Percentiles rank a stretch among this genome's conserved stretches.
phyloP scores from a whole-genome alignment of 1,140 invertebrate species.

The Drosophila subpulchrella region DNA sequence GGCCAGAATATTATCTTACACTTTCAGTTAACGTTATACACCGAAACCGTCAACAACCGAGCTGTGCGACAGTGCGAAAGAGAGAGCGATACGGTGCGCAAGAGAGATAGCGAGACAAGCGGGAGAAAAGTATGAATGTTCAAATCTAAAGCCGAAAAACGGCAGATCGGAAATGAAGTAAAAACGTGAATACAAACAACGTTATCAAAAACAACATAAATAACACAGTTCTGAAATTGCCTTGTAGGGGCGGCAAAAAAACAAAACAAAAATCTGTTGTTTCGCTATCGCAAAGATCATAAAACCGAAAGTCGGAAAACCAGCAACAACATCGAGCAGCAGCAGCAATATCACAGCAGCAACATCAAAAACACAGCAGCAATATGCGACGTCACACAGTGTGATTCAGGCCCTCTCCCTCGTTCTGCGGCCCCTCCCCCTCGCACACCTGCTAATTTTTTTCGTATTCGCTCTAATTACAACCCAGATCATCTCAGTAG shows the following conservation, averaged over 20 bases:
- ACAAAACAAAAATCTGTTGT: slow-evolving; percentile 24
- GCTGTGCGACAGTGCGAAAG: slow-evolving; percentile 1
- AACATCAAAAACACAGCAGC: slow-evolving; percentile 22
- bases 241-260: slow-evolving; percentile 1
- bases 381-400: slow-evolving; percentile 28
- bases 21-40: slow-evolving; percentile 75
- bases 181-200: slow-evolving; percentile 42
- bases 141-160: slow-evolving; percentile 39
- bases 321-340: neutral
- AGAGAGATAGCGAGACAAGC: slow-evolving; percentile 3
- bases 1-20: slow-evolving; percentile 63
- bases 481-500: slow-evolving; percentile 39
- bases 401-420: slow-evolving; percentile 35
- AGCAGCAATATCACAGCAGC: slow-evolving; percentile 2
- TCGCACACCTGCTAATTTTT: slow-evolving; percentile 60
- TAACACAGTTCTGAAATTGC: slow-evolving; percentile 48
- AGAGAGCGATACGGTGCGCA: slow-evolving; percentile 4
- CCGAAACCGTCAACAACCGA: slow-evolving; percentile 55
- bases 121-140: slow-evolving; percentile 12
- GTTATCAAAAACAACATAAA: slow-evolving; percentile 68
- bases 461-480: slow-evolving; percentile 67
- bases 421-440: neutral
- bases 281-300: slow-evolving; percentile 41
- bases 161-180: slow-evolving; percentile 59
- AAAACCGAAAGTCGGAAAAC: slow-evolving; percentile 40